Evolutionary conservation across 2,888 invertebrate species (phyloP).

Genomic region (Dryomyza anilis): DNA sequence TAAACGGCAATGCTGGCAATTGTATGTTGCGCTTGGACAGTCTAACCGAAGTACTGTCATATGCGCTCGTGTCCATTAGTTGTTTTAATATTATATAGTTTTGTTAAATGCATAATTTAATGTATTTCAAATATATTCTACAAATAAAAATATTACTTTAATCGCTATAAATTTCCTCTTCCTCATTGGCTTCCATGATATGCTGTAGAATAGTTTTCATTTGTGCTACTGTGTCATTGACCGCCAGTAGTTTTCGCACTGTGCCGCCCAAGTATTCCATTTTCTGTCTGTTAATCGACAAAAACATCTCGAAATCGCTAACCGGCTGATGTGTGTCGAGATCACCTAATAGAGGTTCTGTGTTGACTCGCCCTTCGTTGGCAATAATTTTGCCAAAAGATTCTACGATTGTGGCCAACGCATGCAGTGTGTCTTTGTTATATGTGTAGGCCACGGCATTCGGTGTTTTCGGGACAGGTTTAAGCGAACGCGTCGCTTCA

Average conservation of each 20-base stretch:
- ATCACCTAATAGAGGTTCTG: neutral
- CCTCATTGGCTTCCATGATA: constrained; percentile 1
- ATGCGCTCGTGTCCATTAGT: constrained; percentile 47
- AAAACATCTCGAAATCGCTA: constrained; percentile 36
- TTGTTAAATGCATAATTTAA: neutral
- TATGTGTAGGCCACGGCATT: constrained; percentile 36
- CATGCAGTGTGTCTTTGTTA: constrained; percentile 41
- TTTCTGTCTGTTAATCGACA: constrained; percentile 37
- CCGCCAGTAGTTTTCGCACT: constrained; percentile 50
- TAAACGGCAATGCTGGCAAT: constrained; percentile 1
- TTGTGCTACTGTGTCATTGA: constrained; percentile 42
- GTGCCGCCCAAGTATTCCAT: constrained; percentile 48
- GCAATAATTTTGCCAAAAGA: constrained; percentile 3
- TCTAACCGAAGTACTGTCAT: constrained; percentile 48
- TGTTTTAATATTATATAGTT: constrained; percentile 38
- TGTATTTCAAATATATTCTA: neutral
- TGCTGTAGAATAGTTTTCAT: constrained; percentile 32
- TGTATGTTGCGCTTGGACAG: constrained; percentile 39
- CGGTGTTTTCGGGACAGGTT: neutral
- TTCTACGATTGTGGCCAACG: constrained; percentile 45
- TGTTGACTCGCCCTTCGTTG: neutral
- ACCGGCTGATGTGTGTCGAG: constrained; percentile 33
- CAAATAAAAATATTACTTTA: neutral
- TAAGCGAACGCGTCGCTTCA: constrained; percentile 41
- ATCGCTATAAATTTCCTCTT: constrained; percentile 6